Evolutionary conservation across 2,797 vertebrate genomes (phyloP), one percentile per base, ranked within the genome.

Genomic region (Sciurus vulgaris): DNA sequence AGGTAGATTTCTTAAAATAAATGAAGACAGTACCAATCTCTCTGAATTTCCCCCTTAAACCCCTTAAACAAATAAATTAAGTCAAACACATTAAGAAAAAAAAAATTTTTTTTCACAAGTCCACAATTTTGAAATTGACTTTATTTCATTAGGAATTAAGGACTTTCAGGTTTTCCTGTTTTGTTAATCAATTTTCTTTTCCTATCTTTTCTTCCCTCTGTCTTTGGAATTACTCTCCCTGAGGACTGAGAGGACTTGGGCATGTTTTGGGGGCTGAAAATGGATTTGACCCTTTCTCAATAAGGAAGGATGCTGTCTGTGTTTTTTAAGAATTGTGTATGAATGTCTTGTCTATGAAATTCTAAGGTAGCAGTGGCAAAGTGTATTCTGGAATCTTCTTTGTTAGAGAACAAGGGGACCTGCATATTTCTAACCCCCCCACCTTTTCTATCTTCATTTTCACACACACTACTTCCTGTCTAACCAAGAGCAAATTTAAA

Each of bases 211-310:
- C 63, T 1, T 0, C 26, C 73, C 51, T 63, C 14, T 95, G 78
- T 69, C 70, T 94, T 44, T 59, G 86, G 76, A 89, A 49, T 94
- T 7, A 5, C 24, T 93, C 94, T 97, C 96, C 96, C 93, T 3
- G 67, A 86, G 49, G 49, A 94, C 73, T 78, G 86, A 89, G 93
- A 69, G 82, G 86, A 86, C 54, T 56, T 92, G 95, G 95, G 82
- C 93, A 81, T 89, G 86, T 97, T 96, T 97, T 95, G 72, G 18
- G 11, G 51, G 51, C 89, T 97, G 96, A 94, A 97, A 78, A 47
- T 83, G 86, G 87, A 44, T 18, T 67, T 51, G 92, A 97, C 76
- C 9, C 11, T 11, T 94, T 96, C 73, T 69, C n/a, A 1, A 5
- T 56, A 72, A 70, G 81, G 86, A 73, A 93, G 83, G 72, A 30